These are phyloP conservation scores for Eudorcas thomsonii DNA, from an alignment of 2,113 vertebrate genomes.

Conservation along the genomic window DNA sequence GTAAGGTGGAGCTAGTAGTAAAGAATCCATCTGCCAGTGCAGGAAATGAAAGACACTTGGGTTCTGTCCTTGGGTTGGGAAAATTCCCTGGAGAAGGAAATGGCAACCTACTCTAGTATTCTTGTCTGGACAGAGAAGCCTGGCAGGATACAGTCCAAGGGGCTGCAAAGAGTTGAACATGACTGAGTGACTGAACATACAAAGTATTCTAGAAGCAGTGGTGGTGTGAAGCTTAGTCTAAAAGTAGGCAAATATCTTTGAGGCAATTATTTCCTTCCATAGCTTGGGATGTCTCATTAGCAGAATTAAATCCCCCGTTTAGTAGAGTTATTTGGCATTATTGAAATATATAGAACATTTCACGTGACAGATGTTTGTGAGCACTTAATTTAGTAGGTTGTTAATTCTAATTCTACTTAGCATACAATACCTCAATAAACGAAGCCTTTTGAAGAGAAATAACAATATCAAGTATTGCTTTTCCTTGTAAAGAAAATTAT, in stretches of 20 bases:
- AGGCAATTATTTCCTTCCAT: not conserved
- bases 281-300: not conserved
- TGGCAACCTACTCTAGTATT: not conserved
- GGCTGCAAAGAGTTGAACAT: not conserved
- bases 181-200: not conserved
- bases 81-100: not conserved
- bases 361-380: not conserved
- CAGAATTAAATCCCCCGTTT: not conserved
- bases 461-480: not conserved
- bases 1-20: not conserved
- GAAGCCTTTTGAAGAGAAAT: not conserved
- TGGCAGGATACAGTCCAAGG: not conserved
- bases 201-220: not conserved
- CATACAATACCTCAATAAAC: not conserved
- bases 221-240: not conserved
- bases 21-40: not conserved
- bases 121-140: not conserved
- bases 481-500: not conserved
- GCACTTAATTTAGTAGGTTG: not conserved
- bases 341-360: not conserved
- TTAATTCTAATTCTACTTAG: not conserved
- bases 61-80: not conserved
- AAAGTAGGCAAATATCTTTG: not conserved
- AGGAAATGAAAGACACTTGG: not conserved
- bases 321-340: not conserved